Evolutionary conservation across 2,113 vertebrate genomes (phyloP).

Genomic region (Larimichthys polyactis): DNA sequence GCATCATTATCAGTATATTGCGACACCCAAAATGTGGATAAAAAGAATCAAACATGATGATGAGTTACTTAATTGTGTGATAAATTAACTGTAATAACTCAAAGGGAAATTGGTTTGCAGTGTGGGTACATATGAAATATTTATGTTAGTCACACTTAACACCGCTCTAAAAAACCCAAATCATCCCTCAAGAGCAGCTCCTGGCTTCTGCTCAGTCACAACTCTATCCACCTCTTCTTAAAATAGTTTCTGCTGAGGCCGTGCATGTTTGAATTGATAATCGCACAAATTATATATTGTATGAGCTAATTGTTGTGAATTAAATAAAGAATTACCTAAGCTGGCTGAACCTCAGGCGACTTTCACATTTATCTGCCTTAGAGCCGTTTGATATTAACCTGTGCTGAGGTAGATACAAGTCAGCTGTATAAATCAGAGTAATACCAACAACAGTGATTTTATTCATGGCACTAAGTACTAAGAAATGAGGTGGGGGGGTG

Average conservation of each 20-base stretch:
- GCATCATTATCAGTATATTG: too few species aligned
- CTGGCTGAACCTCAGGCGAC: background rate
- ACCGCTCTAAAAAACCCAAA: background rate
- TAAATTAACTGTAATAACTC: background rate
- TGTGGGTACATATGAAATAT: too few species aligned
- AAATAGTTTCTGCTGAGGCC: background rate
- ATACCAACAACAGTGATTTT: background rate
- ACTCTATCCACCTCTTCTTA: background rate
- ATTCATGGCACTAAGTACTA: background rate
- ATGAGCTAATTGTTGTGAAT: background rate
- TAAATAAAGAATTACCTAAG: background rate
- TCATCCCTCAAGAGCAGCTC: background rate
- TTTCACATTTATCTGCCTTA: background rate
- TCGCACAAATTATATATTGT: background rate
- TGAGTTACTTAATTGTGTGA: background rate
- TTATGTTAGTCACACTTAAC: background rate
- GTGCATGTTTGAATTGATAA: background rate
- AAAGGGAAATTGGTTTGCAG: background rate
- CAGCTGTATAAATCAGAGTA: slow-evolving; percentile 5
- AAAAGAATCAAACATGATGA: background rate
- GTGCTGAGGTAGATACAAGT: background rate
- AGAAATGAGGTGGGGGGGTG: background rate
- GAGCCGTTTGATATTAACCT: slow-evolving; percentile 12
- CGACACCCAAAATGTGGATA: background rate
- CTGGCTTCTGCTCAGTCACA: background rate